Evolutionary conservation across 2,797 vertebrate genomes (phyloP).

Genomic region (Valencia hispanica): DNA sequence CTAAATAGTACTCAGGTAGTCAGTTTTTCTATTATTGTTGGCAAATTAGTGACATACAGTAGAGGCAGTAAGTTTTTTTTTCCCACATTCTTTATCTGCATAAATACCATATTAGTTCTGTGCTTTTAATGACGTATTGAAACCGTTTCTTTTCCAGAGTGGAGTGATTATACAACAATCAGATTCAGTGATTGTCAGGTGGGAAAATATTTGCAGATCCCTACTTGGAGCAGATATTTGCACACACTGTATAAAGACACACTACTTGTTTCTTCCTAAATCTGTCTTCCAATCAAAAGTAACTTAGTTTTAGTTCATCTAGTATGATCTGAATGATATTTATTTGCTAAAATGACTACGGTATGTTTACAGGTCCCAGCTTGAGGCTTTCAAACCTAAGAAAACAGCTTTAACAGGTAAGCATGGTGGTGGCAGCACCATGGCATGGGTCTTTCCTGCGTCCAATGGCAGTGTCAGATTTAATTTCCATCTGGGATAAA

Average conservation of each 20-base stretch:
- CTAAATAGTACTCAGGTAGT: constrained; percentile 40
- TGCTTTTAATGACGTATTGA: neutral
- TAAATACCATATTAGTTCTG: neutral
- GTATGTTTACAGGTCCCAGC: neutral
- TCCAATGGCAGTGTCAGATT: neutral
- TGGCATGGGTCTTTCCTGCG: too few species aligned
- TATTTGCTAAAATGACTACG: too few species aligned
- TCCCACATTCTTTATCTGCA: neutral
- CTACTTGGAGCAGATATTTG: too few species aligned
- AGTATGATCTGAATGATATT: neutral
- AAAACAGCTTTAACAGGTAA: neutral
- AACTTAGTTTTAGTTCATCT: neutral
- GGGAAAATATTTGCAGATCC: neutral
- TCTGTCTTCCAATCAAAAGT: neutral
- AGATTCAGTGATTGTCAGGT: neutral
- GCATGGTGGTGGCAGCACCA: neutral
- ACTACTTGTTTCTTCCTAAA: neutral
- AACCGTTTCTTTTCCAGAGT: neutral
- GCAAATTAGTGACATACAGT: constrained; percentile 8
- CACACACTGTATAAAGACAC: too few species aligned
- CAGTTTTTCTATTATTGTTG: constrained; percentile 24
- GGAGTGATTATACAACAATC: neutral
- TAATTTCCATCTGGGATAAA: neutral
- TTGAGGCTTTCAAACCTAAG: neutral
- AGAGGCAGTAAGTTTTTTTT: neutral